A percentile compares a stretch with the other conserved stretches of the same genome.
Conservation (phyloP, 1,140 invertebrate species). For the Liolophura sinensis region DNA sequence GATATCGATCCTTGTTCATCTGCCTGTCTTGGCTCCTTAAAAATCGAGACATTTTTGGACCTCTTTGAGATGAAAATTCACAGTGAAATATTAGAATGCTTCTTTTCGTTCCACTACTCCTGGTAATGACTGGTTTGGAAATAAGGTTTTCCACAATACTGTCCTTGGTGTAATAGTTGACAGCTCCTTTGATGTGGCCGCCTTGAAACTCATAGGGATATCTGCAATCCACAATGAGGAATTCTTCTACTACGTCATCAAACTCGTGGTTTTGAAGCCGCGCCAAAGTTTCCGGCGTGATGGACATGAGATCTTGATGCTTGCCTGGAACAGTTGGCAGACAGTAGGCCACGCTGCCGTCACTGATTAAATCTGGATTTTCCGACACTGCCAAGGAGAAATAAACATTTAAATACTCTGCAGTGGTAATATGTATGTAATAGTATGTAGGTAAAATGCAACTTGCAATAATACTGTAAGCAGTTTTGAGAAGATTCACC, state of each 20-base stretch:
- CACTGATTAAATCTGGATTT: conserved; percentile 60
- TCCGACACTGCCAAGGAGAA: too few relatives aligned
- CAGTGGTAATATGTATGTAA: too few relatives aligned
- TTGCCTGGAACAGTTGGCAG: conserved; percentile 76
- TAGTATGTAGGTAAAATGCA: too few relatives aligned
- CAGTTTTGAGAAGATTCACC: too few relatives aligned
- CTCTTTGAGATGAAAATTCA: conserved; percentile 95
- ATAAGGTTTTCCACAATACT: conserved; percentile 70
- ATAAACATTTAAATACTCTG: too few relatives aligned
- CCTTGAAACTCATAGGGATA: conserved; percentile 98
- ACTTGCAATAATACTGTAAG: too few relatives aligned
- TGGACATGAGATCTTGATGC: conserved; percentile 84
- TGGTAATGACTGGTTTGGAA: conserved; percentile 54
- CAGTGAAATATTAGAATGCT: conserved; percentile 93
- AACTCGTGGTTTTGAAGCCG: conserved; percentile 36
- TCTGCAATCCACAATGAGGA: conserved; percentile 64
- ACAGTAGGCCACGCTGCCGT: conserved; percentile 68
- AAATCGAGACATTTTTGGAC: conserved; percentile 84
- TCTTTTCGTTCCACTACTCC: conserved; percentile 61
- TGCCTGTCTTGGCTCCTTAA: conserved; percentile 81
- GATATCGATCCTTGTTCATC: conserved; percentile 81
- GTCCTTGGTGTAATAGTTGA: conserved; percentile 82
- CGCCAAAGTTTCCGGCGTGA: conserved; percentile 68
- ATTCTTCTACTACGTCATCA: conserved; percentile 30
- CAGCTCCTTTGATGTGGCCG: conserved; percentile 86